phyloP scores from a whole-genome alignment of 1,140 invertebrate genomes.

The Nixonia krombeini region DNA sequence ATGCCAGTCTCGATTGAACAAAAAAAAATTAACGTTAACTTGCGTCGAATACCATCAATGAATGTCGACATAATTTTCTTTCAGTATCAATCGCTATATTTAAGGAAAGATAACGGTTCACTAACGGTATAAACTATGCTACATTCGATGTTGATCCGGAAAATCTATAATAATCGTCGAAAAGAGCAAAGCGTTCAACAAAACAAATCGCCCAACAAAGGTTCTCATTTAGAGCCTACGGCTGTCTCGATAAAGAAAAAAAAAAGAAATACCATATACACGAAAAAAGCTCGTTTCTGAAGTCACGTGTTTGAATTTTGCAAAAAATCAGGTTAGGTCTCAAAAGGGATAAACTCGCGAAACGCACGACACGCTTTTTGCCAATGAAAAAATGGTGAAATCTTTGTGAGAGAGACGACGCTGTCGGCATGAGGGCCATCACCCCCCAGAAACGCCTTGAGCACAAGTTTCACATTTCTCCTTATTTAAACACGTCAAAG shows the following conservation, averaged over 20 bases:
- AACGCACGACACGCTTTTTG: constrained; percentile 17
- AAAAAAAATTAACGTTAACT: constrained; percentile 16
- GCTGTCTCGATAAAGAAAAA: not conserved
- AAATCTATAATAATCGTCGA: constrained; percentile 36
- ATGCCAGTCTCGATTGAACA: constrained; percentile 17
- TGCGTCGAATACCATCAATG: constrained; percentile 8
- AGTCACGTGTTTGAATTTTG: constrained; percentile 51
- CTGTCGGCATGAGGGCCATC: constrained; percentile 59
- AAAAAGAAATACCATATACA: constrained; percentile 14
- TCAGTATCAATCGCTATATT: constrained; percentile 23
- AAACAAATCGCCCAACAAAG: constrained; percentile 48
- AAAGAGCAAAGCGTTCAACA: constrained; percentile 38
- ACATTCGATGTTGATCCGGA: not conserved
- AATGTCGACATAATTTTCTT: constrained; percentile 6
- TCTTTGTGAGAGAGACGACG: constrained; percentile 62
- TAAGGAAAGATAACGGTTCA: constrained; percentile 20
- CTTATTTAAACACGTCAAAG: constrained; percentile 36
- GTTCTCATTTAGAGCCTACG: constrained; percentile 7
- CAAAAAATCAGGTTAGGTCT: constrained; percentile 52
- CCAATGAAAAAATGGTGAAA: constrained; percentile 52
- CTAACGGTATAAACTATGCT: constrained; percentile 24
- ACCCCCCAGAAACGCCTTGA: constrained; percentile 60
- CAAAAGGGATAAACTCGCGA: constrained; percentile 12
- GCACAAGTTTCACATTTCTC: constrained; percentile 55
- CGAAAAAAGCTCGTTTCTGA: constrained; percentile 22